These are phyloP conservation scores for Columba guinea DNA, from an alignment of 2,797 vertebrate species.

Conservation along the genomic window DNA sequence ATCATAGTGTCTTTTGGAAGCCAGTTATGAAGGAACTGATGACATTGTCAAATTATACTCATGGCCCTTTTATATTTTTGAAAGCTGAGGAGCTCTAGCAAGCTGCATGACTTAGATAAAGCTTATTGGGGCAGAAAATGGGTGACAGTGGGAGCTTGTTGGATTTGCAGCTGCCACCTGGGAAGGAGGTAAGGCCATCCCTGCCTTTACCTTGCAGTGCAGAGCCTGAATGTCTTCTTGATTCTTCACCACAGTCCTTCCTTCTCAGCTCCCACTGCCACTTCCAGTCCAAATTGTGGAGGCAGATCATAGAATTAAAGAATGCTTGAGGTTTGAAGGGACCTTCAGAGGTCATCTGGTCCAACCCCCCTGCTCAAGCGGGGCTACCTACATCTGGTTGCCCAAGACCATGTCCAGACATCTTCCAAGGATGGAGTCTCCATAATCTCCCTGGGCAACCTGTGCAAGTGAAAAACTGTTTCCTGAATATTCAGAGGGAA, in stretches of 20 bases:
- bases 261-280: not conserved
- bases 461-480: not conserved
- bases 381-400: rapidly evolving
- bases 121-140: not conserved
- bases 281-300: not conserved
- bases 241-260: not conserved
- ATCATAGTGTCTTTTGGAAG: not conserved
- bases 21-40: not conserved
- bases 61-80: not conserved
- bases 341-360: not conserved
- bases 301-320: not conserved
- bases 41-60: not conserved
- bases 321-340: not conserved
- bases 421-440: not conserved
- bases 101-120: not conserved
- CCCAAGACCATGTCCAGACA: not conserved
- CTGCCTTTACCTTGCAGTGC: not conserved
- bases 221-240: not conserved
- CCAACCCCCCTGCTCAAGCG: not conserved
- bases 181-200: not conserved
- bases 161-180: not conserved
- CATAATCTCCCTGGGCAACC: not conserved
- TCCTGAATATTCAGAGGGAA: not conserved
- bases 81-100: not conserved
- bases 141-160: not conserved